Evolutionary conservation across 2,797 vertebrate species (phyloP).

Genomic region (Leptodactylus fallax): DNA sequence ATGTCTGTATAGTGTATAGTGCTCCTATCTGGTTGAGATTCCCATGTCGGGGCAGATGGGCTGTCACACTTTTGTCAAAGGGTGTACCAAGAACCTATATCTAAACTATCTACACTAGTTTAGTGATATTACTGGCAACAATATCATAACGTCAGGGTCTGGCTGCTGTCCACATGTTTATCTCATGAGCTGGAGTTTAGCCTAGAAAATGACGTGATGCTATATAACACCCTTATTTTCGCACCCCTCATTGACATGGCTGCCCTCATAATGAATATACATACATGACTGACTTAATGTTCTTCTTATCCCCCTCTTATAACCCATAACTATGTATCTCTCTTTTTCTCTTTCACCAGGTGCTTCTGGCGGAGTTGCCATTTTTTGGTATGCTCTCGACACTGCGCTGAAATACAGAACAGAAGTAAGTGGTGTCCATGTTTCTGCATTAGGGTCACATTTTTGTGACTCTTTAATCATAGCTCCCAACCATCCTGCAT

Average conservation of each 20-base stretch:
- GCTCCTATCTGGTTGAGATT: too few relatives aligned
- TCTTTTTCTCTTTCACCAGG: slow-evolving; percentile 42
- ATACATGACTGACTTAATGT: background rate
- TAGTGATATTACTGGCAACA: background rate
- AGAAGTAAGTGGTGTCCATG: slow-evolving; percentile 56
- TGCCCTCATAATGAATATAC: background rate
- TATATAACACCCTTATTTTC: too few relatives aligned
- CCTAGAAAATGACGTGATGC: background rate
- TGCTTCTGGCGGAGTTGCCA: slow-evolving; percentile 54
- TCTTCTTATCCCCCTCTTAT: background rate
- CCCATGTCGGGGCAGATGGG: too few relatives aligned
- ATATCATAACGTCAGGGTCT: background rate
- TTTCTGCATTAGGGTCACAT: background rate
- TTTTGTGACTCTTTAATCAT: background rate
- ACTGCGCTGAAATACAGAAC: slow-evolving; percentile 66
- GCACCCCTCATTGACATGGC: background rate
- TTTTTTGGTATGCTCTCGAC: slow-evolving; percentile 66
- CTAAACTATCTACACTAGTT: background rate
- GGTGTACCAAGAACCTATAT: background rate
- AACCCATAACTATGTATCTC: background rate
- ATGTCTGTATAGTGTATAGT: too few relatives aligned
- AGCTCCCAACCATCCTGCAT: too few relatives aligned
- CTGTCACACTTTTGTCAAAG: too few relatives aligned
- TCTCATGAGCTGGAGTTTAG: background rate
- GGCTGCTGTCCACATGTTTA: background rate